Percentiles rank a stretch among this genome's conserved stretches.
Evolutionary conservation across 2,113 vertebrate species (phyloP).

Genomic region (Lepus timidus): DNA sequence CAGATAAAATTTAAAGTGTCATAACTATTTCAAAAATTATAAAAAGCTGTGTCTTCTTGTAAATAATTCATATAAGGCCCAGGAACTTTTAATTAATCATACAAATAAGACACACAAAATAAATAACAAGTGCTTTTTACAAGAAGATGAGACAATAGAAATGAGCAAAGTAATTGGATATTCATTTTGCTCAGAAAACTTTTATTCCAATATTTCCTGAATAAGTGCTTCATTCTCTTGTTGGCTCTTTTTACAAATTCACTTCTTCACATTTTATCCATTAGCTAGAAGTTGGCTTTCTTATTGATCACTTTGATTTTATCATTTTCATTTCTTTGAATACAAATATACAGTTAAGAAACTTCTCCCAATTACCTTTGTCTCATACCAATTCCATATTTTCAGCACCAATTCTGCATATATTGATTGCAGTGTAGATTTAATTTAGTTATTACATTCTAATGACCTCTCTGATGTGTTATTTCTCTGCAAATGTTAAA

Average conservation of each 20-base stretch:
- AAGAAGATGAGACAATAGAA: not conserved
- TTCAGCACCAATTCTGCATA: not conserved
- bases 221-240: not conserved
- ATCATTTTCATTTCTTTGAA: not conserved
- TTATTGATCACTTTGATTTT: not conserved
- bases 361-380: not conserved
- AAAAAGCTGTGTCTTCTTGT: not conserved
- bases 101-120: not conserved
- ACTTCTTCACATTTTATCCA: not conserved
- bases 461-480: not conserved
- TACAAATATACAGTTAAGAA: not conserved
- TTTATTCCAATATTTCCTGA: slow-evolving; percentile 2
- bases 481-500: slow-evolving; percentile 46
- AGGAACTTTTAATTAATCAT: not conserved
- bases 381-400: not conserved
- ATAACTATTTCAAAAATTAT: not conserved
- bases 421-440: not conserved
- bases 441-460: slow-evolving; percentile 18
- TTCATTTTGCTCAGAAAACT: slow-evolving; percentile 26
- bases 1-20: not conserved
- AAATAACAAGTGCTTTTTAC: not conserved
- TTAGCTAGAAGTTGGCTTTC: not conserved
- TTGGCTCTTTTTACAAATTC: not conserved
- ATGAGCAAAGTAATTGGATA: not conserved
- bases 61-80: not conserved